Conservation (phyloP, 1,140 invertebrate genomes). For the Sinonovacula constricta region DNA sequence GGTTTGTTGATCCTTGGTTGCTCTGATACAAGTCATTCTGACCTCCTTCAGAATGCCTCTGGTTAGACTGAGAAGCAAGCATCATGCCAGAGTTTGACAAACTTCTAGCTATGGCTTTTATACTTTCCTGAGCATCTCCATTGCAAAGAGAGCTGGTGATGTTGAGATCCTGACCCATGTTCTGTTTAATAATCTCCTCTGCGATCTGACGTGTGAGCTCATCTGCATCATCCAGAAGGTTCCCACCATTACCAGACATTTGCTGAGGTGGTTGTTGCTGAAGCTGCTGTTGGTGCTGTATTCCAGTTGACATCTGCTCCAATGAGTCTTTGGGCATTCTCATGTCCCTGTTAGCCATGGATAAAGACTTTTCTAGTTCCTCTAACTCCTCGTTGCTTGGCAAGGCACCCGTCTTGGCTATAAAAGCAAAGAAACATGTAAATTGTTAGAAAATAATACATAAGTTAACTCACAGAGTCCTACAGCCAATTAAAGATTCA, state of each 20-base stretch:
- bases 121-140: conserved; percentile 52
- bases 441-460: too few relatives aligned
- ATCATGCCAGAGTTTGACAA: conserved; percentile 36
- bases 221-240: conserved; percentile 41
- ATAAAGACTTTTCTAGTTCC: conserved; percentile 65
- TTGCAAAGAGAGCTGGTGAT: conserved; percentile 24
- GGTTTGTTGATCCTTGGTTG: not conserved
- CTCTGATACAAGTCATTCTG: not conserved
- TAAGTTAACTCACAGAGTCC: too few relatives aligned
- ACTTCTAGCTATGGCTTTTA: conserved; percentile 49
- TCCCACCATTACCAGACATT: too few relatives aligned
- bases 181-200: conserved; percentile 61
- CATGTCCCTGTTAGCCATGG: conserved; percentile 61
- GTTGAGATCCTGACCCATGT: conserved; percentile 38
- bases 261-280: conserved; percentile 11
- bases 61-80: conserved; percentile 20
- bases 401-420: conserved; percentile 66
- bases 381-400: conserved; percentile 63
- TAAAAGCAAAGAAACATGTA: too few relatives aligned
- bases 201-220: conserved; percentile 43
- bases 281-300: not conserved
- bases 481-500: too few relatives aligned
- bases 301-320: conserved; percentile 12
- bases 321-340: conserved; percentile 60
- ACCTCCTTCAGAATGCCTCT: not conserved